Evolutionary conservation across 2,113 vertebrate genomes (phyloP), one percentile per base, ranked within the genome.

Genomic region (Vidua macroura): DNA sequence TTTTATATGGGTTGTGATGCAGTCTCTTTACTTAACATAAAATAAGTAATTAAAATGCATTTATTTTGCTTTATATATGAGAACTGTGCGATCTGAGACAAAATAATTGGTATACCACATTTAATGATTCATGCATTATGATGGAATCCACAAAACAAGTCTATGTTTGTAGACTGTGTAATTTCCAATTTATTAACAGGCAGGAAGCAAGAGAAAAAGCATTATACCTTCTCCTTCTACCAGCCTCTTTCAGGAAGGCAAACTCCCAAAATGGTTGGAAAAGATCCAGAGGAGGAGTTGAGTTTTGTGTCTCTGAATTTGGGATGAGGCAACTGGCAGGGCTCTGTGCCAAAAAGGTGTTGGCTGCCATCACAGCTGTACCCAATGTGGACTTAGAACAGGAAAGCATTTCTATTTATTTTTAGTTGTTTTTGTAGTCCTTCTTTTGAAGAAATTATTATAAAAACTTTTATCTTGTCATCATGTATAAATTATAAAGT

Each of bases 391-490:
- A 51, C 48, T 94, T 92, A 96, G 79, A 93, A 95, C 55, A 64
- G 83, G 66, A 86, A 75, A 95, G 75, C 25, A 39, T 90, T 89
- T 73, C 78, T 94, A n/a, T 77, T 93, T 97, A 96, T 95, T 97
- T 96, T 77, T 37, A 86, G 88, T 62, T 93, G 81, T 92, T 95
- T 92, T 95, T 51, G 48, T 96, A 95, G 56, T 90, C 85, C 78
- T 83, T 58, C 48, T 76, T 97, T 96, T 95, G 87, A 96, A 97
- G 88, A 95, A 88, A 82, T 84, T 95, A 78, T 97, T 97, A 94
- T 85, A 79, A 92, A 97, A 97, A 97, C 44, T 20, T 97, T 97
- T 97, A 96, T 96, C 94, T 97, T 97, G 95, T 97, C 96, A 96
- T 96, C 95, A 88, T 90, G 92, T 90, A 46, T 95, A 96, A 97